phyloP scores from a whole-genome alignment of 2,888 invertebrate species.

The Tanypteryx hageni region DNA sequence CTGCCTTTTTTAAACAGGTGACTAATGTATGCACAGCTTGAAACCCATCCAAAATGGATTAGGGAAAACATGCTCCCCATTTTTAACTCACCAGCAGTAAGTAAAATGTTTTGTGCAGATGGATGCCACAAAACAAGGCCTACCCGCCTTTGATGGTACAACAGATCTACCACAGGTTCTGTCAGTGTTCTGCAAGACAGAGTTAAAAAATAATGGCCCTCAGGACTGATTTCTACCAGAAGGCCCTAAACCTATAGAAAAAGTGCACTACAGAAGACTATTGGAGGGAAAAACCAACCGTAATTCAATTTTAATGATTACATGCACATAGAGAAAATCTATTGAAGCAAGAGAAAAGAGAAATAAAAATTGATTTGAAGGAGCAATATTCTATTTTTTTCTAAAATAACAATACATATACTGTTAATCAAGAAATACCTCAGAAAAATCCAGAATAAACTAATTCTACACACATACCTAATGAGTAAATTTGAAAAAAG shows the following conservation, averaged over 20 bases:
- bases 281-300: background rate
- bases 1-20: background rate
- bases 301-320: background rate
- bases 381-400: conserved; percentile 3
- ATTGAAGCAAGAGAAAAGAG: background rate
- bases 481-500: background rate
- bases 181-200: conserved; percentile 84
- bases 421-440: background rate
- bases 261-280: conserved; percentile 49
- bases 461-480: conserved; percentile 8
- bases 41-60: conserved; percentile 40
- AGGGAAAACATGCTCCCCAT: conserved; percentile 44
- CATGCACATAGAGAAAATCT: background rate
- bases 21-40: conserved; percentile 39
- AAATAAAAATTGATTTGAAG: background rate
- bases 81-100: conserved; percentile 84
- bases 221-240: conserved; percentile 50
- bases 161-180: conserved; percentile 94
- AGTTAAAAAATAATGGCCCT: conserved; percentile 57
- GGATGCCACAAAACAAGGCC: conserved; percentile 98
- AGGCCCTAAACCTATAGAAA: conserved; percentile 51
- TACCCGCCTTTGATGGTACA: conserved; percentile 94
- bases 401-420: background rate
- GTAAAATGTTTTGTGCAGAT: conserved; percentile 94
- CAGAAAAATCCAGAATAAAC: background rate